Evolutionary conservation across 2,113 vertebrate genomes (phyloP).

Genomic region (Chamaea fasciata): DNA sequence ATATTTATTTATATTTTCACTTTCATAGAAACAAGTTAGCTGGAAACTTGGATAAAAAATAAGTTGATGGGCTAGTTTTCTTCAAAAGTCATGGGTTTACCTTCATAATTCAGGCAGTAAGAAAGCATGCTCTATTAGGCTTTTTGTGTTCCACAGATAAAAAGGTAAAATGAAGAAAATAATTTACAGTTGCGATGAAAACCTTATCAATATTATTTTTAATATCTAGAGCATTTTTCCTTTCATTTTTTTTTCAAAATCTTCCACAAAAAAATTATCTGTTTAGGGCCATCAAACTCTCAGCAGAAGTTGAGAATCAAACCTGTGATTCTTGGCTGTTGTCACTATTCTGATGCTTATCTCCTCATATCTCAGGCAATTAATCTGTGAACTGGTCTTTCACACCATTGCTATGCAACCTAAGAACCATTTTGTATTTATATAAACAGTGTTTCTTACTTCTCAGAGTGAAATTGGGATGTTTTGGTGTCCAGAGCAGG

Average conservation of each 20-base stretch:
- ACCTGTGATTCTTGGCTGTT: background rate
- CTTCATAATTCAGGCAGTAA: background rate
- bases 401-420: background rate
- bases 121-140: background rate
- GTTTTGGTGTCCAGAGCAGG: background rate
- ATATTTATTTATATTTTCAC: background rate
- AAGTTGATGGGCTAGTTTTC: background rate
- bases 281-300: background rate
- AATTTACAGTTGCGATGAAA: background rate
- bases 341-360: background rate
- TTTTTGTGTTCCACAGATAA: background rate
- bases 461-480: background rate
- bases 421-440: background rate
- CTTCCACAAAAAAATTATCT: background rate
- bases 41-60: background rate
- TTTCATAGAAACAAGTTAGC: background rate
- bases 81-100: background rate
- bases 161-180: background rate
- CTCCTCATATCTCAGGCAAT: background rate
- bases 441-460: background rate
- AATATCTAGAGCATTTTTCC: background rate
- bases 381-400: background rate
- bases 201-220: background rate
- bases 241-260: background rate
- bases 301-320: background rate